Evolutionary conservation across 2,113 vertebrate genomes (phyloP).

Genomic region (Thinocorus orbignyianus): DNA sequence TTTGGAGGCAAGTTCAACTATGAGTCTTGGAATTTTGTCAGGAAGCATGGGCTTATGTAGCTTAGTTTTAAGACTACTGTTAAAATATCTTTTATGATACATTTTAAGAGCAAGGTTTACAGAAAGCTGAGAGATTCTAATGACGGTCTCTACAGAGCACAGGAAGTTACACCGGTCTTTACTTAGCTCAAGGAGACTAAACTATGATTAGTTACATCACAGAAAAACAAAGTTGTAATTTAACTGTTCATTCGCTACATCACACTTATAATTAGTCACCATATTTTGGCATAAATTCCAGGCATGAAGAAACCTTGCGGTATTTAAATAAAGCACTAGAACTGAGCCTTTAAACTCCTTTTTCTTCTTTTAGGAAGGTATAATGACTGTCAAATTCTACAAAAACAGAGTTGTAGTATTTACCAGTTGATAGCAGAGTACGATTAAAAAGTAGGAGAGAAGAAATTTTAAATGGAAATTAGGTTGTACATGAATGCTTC

Average conservation of each 20-base stretch:
- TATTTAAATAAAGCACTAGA: not conserved
- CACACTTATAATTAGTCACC: not conserved
- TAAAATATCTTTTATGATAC: not conserved
- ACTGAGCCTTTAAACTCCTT: not conserved
- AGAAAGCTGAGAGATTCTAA: not conserved
- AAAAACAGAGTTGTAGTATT: not conserved
- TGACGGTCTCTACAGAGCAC: not conserved
- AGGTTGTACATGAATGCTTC: not conserved
- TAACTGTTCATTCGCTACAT: not conserved
- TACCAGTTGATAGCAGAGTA: not conserved
- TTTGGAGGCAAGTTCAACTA: not conserved
- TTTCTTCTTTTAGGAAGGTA: not conserved
- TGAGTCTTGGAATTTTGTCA: not conserved
- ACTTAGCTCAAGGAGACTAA: not conserved
- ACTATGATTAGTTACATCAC: not conserved
- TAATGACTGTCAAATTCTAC: not conserved
- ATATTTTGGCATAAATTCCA: not conserved
- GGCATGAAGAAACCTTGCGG: not conserved
- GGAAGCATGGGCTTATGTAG: not conserved
- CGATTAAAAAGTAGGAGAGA: not conserved
- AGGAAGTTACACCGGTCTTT: not conserved
- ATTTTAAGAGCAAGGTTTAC: not conserved
- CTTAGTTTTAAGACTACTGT: not conserved
- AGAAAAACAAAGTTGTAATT: not conserved
- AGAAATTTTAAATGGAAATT: not conserved